Conservation (phyloP, 2,888 invertebrate species). For the Beris chalybata region DNA sequence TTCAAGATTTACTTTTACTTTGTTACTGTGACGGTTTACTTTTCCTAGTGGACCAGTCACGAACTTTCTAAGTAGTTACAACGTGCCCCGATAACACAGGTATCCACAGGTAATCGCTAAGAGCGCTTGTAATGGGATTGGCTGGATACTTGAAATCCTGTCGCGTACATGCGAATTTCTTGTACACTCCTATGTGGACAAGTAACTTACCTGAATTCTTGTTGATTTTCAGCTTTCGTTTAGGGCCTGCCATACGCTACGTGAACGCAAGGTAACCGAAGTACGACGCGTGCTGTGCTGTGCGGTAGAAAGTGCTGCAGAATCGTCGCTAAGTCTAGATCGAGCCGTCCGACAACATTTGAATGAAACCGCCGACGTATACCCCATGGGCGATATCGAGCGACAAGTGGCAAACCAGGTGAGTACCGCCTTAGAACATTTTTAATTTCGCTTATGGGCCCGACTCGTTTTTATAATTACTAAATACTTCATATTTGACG, state of each 20-base stretch:
- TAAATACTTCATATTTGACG: conserved; percentile 6
- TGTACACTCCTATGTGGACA: too few species aligned
- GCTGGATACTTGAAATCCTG: too few species aligned
- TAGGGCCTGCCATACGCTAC: conserved; percentile 69
- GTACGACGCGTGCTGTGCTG: conserved; percentile 65
- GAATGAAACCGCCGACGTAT: conserved; percentile 69
- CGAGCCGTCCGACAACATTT: conserved; percentile 67
- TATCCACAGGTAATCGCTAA: too few species aligned
- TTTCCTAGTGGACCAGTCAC: too few species aligned
- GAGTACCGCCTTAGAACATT: conserved; percentile 15
- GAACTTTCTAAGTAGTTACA: too few species aligned
- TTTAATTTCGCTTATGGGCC: neutral
- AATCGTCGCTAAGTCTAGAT: conserved; percentile 58
- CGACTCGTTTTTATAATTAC: too few species aligned
- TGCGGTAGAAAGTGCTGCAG: conserved; percentile 56
- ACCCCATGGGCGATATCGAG: conserved; percentile 70
- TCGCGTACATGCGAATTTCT: too few species aligned
- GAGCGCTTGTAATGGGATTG: too few species aligned
- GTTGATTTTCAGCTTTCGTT: conserved; percentile 66
- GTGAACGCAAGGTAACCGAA: conserved; percentile 73
- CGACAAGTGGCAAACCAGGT: conserved; percentile 67
- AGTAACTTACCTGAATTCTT: too few species aligned
- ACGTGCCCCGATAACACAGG: too few species aligned
- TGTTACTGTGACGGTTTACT: conserved; percentile 7
- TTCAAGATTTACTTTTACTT: conserved; percentile 33